Evolutionary conservation across 2,888 invertebrate species (phyloP).

Genomic region (Xylocampa areola): DNA sequence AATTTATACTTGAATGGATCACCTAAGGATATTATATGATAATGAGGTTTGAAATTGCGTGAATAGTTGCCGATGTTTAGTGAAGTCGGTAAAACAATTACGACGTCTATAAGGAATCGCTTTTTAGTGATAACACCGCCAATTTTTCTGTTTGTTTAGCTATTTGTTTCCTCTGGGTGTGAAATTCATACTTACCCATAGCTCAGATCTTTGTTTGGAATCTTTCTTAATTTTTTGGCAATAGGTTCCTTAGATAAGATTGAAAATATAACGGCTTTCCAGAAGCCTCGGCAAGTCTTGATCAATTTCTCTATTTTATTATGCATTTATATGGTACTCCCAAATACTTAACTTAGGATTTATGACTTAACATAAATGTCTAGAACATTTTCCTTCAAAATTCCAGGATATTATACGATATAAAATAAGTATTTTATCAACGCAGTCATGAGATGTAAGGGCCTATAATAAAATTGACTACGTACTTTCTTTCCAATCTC

Average conservation of each 20-base stretch:
- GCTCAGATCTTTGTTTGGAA: too few species aligned
- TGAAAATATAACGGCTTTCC: background rate
- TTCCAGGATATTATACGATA: conserved; percentile 26
- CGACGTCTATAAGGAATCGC: too few species aligned
- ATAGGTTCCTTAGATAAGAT: background rate
- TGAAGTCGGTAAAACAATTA: too few species aligned
- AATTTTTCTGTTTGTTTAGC: too few species aligned
- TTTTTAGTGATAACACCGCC: too few species aligned
- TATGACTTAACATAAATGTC: conserved; percentile 26
- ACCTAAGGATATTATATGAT: conserved; percentile 31
- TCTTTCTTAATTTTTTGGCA: conserved; percentile 9
- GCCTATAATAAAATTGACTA: conserved; percentile 42
- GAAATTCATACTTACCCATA: too few species aligned
- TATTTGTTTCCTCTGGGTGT: too few species aligned
- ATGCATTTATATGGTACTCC: conserved; percentile 26
- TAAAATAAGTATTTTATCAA: conserved; percentile 48
- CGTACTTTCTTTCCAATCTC: conserved; percentile 34
- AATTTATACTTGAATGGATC: conserved; percentile 31
- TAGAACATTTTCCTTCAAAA: conserved; percentile 3
- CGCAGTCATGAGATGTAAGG: conserved; percentile 33
- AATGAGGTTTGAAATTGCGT: conserved; percentile 52
- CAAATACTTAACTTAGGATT: conserved; percentile 25
- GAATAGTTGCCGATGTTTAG: conserved; percentile 31
- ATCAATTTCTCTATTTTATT: conserved; percentile 28
- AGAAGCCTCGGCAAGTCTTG: background rate